Percentiles rank a stretch among this genome's conserved stretches.
These are phyloP conservation scores for Parotocinclus haroldoi DNA, from an alignment of 2,797 vertebrate species.

Conservation along the genomic window DNA sequence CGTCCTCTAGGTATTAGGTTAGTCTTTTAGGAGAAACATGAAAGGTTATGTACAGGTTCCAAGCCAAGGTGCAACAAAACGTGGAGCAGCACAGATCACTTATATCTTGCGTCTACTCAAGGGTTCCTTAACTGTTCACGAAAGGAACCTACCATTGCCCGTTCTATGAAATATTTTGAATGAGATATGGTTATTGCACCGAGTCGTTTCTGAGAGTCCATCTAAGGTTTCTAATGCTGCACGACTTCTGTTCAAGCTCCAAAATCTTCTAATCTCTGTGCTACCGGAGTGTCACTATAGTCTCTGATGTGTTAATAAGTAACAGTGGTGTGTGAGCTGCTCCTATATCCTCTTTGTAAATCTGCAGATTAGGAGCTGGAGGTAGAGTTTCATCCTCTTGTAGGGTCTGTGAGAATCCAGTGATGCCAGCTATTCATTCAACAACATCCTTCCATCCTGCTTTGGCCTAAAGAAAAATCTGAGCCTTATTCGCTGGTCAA, in stretches of 20 bases:
- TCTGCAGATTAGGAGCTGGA: slow-evolving; percentile 58
- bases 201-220: background rate
- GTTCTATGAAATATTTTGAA: no score
- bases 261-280: background rate
- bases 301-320: background rate
- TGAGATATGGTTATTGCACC: no score
- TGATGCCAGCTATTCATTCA: slow-evolving; percentile 60
- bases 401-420: slow-evolving; percentile 44
- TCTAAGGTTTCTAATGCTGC: background rate
- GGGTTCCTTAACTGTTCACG: no score
- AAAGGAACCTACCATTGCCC: no score
- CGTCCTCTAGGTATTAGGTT: no score
- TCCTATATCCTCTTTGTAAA: slow-evolving; percentile 55
- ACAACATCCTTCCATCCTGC: slow-evolving; percentile 19
- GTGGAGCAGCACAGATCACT: no score
- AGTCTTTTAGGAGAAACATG: no score
- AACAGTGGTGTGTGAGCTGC: slow-evolving; percentile 13
- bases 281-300: background rate
- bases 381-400: slow-evolving; percentile 64
- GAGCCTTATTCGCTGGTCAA: slow-evolving; percentile 2
- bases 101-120: no score
- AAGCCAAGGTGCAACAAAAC: no score
- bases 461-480: slow-evolving; percentile 18
- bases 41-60: no score
- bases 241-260: background rate